phyloP scores from a whole-genome alignment of 2,113 vertebrate species.

The Percina caprodes region DNA sequence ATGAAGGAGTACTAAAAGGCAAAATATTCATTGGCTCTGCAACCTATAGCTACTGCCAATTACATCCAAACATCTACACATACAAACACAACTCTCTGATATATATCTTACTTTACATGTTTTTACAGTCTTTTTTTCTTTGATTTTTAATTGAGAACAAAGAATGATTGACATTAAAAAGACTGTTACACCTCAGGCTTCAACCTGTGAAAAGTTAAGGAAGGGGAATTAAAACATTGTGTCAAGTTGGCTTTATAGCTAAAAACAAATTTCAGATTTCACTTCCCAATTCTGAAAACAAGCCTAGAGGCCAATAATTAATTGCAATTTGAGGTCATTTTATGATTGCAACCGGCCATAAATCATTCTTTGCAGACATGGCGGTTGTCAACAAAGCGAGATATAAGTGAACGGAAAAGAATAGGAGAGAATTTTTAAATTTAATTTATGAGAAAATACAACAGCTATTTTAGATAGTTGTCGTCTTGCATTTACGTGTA shows the following conservation, averaged over 20 bases:
- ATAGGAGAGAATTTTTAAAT: no score
- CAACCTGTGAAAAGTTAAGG: conserved; percentile 15
- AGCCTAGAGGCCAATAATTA: no score
- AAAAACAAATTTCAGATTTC: not conserved
- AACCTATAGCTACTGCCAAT: conserved; percentile 20
- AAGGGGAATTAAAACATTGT: not conserved
- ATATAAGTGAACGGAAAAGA: no score
- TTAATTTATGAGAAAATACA: no score
- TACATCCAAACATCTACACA: conserved; percentile 59
- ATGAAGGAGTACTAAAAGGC: conserved; percentile 45
- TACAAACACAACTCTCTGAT: conserved; percentile 46
- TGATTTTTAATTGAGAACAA: not conserved
- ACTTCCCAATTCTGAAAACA: not conserved
- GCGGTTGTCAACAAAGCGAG: no score
- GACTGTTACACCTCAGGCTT: conserved; percentile 1
- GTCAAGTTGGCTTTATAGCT: not conserved
- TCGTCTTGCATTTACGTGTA: no score
- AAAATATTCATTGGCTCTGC: conserved; percentile 41
- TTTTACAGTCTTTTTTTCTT: conserved; percentile 43
- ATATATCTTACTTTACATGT: conserved; percentile 49
- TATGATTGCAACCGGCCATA: no score
- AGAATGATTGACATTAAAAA: conserved; percentile 13
- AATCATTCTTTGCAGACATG: no score
- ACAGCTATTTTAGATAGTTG: no score
- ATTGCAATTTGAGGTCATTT: no score